Percentiles rank a stretch among this genome's conserved stretches.
These are phyloP conservation scores for Gryon sp. DNA, from an alignment of 1,140 invertebrate genomes.

Conservation along the genomic window DNA sequence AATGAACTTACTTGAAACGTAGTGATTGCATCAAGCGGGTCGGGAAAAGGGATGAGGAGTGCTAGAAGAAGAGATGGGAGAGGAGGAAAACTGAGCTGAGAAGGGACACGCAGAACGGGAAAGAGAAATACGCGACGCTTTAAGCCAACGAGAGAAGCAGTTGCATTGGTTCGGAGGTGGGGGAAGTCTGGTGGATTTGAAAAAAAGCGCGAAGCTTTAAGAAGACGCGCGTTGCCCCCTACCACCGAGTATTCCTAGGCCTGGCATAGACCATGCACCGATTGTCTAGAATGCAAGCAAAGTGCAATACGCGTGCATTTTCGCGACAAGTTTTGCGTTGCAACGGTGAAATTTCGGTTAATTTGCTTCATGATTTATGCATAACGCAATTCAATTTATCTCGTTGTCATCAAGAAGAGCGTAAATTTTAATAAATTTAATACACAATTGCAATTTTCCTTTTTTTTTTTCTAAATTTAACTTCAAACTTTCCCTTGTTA, in stretches of 20 bases:
- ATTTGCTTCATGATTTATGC: no score
- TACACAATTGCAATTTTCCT: no score
- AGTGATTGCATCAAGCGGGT: slow-evolving; percentile 58
- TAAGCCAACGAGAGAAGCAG: slow-evolving; percentile 38
- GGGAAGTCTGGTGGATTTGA: slow-evolving; percentile 74
- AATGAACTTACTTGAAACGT: slow-evolving; percentile 50
- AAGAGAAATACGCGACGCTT: slow-evolving; percentile 33
- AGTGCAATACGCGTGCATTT: slow-evolving; percentile 23
- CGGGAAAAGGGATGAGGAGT: no score
- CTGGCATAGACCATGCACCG: slow-evolving; percentile 72
- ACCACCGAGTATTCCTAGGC: slow-evolving; percentile 76
- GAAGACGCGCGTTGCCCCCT: slow-evolving; percentile 75
- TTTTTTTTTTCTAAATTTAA: no score
- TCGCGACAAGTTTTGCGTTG: not conserved
- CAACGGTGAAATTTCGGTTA: not conserved
- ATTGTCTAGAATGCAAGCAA: slow-evolving; percentile 57
- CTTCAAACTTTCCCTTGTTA: no score
- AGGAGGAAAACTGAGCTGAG: no score
- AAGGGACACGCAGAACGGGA: no score
- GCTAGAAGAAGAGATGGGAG: no score
- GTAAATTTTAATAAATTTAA: no score
- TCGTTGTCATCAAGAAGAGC: no score
- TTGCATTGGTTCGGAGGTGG: slow-evolving; percentile 44
- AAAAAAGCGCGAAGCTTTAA: slow-evolving; percentile 79
- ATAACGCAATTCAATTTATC: no score